Evolutionary conservation across 1,140 invertebrate species (phyloP).

Genomic region (Pomacea maculata): DNA sequence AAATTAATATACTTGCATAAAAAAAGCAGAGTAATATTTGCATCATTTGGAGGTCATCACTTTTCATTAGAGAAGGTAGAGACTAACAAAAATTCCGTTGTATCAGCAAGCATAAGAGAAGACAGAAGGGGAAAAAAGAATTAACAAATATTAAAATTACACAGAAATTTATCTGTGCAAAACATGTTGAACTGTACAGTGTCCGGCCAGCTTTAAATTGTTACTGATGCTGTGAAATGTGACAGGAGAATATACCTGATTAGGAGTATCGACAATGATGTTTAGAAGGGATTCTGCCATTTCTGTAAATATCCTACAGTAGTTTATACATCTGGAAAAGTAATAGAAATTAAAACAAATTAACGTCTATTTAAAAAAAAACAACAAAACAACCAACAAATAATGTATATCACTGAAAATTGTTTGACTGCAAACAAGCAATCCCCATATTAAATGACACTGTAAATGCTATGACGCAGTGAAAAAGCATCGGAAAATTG

Average conservation of each 20-base stretch:
- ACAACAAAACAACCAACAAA: too few relatives aligned
- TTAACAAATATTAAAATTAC: background rate
- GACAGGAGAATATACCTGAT: constrained; percentile 51
- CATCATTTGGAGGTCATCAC: background rate
- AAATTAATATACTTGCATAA: background rate
- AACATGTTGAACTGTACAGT: constrained; percentile 74
- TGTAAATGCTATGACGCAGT: too few relatives aligned
- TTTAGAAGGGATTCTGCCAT: constrained; percentile 90
- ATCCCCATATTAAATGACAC: too few relatives aligned
- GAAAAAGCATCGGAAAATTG: too few relatives aligned
- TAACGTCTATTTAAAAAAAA: too few relatives aligned
- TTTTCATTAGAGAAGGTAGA: background rate
- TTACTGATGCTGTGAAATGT: too few relatives aligned
- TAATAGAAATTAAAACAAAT: constrained; percentile 35
- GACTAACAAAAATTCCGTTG: background rate
- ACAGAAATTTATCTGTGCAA: background rate
- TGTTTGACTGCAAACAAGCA: too few relatives aligned
- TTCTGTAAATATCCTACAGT: constrained; percentile 94
- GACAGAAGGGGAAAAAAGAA: background rate
- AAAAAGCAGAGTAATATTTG: background rate
- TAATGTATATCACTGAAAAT: too few relatives aligned
- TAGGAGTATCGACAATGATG: constrained; percentile 75
- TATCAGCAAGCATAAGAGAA: background rate
- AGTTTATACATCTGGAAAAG: constrained; percentile 81
- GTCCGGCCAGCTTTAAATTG: constrained; percentile 45